Base-by-base conservation (phyloP, 2,113 vertebrate species). In the Isurus oxyrinchus region DNA sequence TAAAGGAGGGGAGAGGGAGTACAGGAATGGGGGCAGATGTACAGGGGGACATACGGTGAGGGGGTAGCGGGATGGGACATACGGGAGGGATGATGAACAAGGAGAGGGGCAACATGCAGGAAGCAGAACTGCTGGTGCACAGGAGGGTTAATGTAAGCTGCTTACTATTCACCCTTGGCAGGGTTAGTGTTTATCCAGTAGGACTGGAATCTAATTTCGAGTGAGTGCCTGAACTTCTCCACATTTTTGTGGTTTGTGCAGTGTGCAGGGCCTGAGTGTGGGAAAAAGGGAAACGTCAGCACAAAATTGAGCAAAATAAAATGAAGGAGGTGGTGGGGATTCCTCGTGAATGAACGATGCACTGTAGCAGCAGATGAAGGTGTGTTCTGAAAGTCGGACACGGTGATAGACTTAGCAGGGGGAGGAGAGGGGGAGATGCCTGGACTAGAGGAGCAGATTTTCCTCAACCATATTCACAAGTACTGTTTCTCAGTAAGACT, bases 241-340 rank as follows among this genome's bases (percentile, higher is more conserved):
- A 35, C 88, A 91, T 91, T 91, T 91, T 91, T 91, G 88, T 91
- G 88, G 88, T 91, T 91, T 91, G 3, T 35, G 53, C 55, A 91
- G 55, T 91, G 88, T 59, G 88, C 55, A 35, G 53, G 55, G 55
- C 88, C 55, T 11, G 88, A 91, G 88, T 91, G 88, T 59, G 55
- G 88, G 88, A 91, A 59, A 88, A 91, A 59, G 31, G 0, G 55
- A 91, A 59, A 57, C 55, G 27, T 91, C 88, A 91, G 88, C 88
- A 91, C 25, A 91, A 59, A 91, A 57, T 13, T 14, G 3, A 91
- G 88, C 53, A 91, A 59, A 59, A 31, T 31, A 91, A 91, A 91
- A 13, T 59, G 55, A 31, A 88, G 11, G 7, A 55, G 23, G 49
- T 2, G 53, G 86, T 53, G 13, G 49, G 53, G 86, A 91, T 91